Evolutionary conservation across 1,140 invertebrate genomes (phyloP), one percentile per base, ranked within the genome.

Genomic region (Drosophila santomea): DNA sequence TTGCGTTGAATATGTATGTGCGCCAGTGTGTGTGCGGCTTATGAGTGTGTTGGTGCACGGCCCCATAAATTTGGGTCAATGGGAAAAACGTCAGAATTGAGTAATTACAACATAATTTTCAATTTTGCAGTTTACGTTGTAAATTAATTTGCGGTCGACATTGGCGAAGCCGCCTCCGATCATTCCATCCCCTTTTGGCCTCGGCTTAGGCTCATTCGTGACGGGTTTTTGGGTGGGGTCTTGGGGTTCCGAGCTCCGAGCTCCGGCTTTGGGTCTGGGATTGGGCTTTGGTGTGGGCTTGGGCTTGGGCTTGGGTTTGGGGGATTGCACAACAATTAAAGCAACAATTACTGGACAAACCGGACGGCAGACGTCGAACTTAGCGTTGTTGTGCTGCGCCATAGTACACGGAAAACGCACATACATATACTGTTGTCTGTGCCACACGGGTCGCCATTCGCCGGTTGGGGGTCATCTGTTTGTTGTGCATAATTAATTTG

Each of bases 51-150:
- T 15, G 51, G 58, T 61, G 62, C 74, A 48, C 67, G 75, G 83
- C 71, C 75, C 82, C 75, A 89, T 89, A 89, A 89, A 89, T 89
- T 89, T 84, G 84, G 84, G 84, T 89, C 84, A 89, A 89, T 89
- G 84, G 84, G 80, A 84, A 89, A 89, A 89, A 90, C 62, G 84
- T 89, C 84, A 89, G 84, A 89, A 89, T 90, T 89, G 84, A 89
- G 84, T 89, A 89, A 89, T 89, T 89, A 89, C 84, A 89, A 89
- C 84, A 89, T 89, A 89, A 89, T 89, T 89, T 89, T 89, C 84
- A 89, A 89, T 89, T 89, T 89, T 89, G 84, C 84, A 89, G 84
- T 89, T 89, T 89, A 89, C 80, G 84, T 89, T 89, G 84, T 89
- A 89, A 89, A 89, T 89, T 89, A 89, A 89, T 89, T 89, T 89